phyloP scores from a whole-genome alignment of 1,140 invertebrate genomes.

The Pogonognathellus flavescens region DNA sequence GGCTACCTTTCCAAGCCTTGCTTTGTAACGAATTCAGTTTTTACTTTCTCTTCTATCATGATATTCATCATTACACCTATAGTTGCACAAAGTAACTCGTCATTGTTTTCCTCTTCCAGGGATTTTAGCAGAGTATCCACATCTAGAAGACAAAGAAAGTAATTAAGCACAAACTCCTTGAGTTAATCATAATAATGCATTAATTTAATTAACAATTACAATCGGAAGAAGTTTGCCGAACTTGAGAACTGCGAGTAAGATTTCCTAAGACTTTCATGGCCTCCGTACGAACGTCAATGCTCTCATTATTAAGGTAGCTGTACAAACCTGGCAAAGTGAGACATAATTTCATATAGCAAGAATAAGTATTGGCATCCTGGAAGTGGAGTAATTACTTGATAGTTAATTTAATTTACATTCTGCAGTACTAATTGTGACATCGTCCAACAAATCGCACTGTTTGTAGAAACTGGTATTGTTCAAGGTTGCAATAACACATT shows the following conservation, averaged over 20 bases:
- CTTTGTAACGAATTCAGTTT: conserved; percentile 71
- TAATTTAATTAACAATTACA: conserved; percentile 52
- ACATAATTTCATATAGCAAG: neutral
- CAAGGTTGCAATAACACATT: conserved; percentile 77
- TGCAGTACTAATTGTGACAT: conserved; percentile 68
- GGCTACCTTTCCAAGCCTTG: conserved; percentile 68
- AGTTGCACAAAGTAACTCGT: conserved; percentile 74
- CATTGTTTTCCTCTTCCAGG: conserved; percentile 73
- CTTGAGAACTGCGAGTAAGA: conserved; percentile 75
- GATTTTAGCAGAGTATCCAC: conserved; percentile 72
- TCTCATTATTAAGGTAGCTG: conserved; percentile 55
- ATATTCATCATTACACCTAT: conserved; percentile 80
- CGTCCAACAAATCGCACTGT: conserved; percentile 66
- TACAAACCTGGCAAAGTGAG: conserved; percentile 54
- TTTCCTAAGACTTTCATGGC: conserved; percentile 78
- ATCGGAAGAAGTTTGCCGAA: conserved; percentile 74
- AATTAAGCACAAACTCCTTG: neutral
- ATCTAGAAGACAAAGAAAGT: conserved; percentile 70
- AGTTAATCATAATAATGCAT: neutral
- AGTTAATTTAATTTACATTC: too few species aligned
- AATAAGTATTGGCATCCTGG: too few species aligned
- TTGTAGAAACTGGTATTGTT: conserved; percentile 79
- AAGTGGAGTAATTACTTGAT: neutral
- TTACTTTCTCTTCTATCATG: conserved; percentile 76
- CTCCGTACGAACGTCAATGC: conserved; percentile 76